phyloP scores from a whole-genome alignment of 1,140 invertebrate species.

The Heliconius congener region DNA sequence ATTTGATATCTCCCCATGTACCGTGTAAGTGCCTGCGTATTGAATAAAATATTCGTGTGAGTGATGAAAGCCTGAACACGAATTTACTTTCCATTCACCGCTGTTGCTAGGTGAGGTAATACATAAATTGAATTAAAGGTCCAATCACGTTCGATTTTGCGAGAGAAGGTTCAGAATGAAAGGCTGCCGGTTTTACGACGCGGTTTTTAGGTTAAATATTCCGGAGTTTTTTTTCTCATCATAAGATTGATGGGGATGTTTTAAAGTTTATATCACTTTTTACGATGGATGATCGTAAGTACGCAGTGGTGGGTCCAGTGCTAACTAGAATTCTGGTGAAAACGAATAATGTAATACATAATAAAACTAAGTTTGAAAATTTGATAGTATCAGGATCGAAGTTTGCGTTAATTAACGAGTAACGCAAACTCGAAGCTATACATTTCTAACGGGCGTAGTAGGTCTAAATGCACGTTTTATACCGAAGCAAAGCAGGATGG shows the following conservation, averaged over 20 bases:
- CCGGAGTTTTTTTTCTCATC: conserved; percentile 3
- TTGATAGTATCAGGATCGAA: no score
- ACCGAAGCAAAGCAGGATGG: no score
- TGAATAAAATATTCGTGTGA: conserved; percentile 43
- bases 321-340: background rate
- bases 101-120: conserved; percentile 44
- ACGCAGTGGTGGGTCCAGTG: background rate
- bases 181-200: conserved; percentile 36
- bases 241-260: conserved; percentile 7
- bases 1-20: conserved; percentile 35
- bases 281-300: background rate
- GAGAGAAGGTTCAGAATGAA: conserved; percentile 34
- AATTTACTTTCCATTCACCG: conserved; percentile 41
- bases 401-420: no score
- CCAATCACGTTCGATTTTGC: conserved; percentile 47
- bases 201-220: conserved; percentile 27
- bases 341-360: no score
- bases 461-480: no score
- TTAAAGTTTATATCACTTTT: conserved; percentile 9
- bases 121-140: conserved; percentile 48
- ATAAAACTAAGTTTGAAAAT: no score
- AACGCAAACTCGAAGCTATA: no score
- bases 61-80: conserved; percentile 44
- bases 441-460: no score
- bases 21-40: conserved; percentile 32